Evolutionary conservation across 1,140 invertebrate species (phyloP).

Genomic region (Penaeus indicus): DNA sequence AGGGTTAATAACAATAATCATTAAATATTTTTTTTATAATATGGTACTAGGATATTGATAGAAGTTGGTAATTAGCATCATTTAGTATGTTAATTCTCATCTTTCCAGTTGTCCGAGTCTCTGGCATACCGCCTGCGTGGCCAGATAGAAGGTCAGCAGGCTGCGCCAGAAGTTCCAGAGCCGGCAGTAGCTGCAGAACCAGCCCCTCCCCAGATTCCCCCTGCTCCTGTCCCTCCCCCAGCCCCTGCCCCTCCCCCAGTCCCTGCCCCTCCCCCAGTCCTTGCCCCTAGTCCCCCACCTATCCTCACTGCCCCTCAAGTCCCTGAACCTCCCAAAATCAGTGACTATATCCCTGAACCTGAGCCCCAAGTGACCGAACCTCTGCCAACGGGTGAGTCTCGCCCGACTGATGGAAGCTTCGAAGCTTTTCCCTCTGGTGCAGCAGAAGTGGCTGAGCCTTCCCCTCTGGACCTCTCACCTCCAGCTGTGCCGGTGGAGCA

Average conservation of each 20-base stretch:
- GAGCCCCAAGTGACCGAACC: conserved; percentile 39
- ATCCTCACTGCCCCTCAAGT: conserved; percentile 17
- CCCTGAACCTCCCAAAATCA: conserved; percentile 35
- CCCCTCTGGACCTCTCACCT: neutral
- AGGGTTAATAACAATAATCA: too few relatives aligned
- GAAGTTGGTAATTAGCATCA: neutral
- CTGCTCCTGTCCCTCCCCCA: neutral
- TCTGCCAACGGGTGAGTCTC: conserved; percentile 35
- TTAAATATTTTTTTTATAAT: too few relatives aligned
- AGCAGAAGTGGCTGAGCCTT: neutral
- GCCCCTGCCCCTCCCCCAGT: neutral
- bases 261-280: conserved; percentile 17
- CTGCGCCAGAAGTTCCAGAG: conserved; percentile 13
- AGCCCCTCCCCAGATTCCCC: conserved; percentile 23
- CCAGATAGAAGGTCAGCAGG: conserved; percentile 60
- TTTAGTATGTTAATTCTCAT: neutral
- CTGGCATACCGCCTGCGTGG: conserved; percentile 50
- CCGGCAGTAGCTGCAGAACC: conserved; percentile 51
- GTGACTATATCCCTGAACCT: conserved; percentile 23
- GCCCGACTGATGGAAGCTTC: neutral
- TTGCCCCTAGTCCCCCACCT: neutral
- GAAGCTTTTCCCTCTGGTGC: neutral
- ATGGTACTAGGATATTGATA: too few relatives aligned
- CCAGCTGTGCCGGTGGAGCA: neutral
- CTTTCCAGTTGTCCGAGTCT: conserved; percentile 51